phyloP scores from a whole-genome alignment of 2,113 vertebrate genomes.

The Datnioides undecimradiatus region DNA sequence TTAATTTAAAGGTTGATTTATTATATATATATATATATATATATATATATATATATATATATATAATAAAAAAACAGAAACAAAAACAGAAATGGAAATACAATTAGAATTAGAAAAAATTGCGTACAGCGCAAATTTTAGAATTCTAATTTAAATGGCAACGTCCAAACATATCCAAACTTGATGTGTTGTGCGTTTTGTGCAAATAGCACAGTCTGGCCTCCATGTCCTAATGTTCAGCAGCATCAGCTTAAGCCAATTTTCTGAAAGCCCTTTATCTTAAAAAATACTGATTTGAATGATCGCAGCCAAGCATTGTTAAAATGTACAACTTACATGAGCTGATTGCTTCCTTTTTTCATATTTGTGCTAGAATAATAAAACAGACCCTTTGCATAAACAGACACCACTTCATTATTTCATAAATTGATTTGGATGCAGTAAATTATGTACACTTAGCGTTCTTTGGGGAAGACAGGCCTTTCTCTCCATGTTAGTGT shows the following conservation, averaged over 20 bases:
- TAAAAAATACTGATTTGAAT: slow-evolving; percentile 78
- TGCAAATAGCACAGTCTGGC: slow-evolving; percentile 59
- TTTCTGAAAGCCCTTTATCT: slow-evolving; percentile 74
- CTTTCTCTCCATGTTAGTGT: slow-evolving; percentile 60
- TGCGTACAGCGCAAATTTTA: slow-evolving; percentile 38
- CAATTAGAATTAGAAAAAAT: too few relatives aligned
- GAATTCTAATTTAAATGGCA: slow-evolving; percentile 51
- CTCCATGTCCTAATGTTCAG: slow-evolving; percentile 45
- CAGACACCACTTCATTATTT: slow-evolving; percentile 83
- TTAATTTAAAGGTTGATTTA: slow-evolving; percentile 42
- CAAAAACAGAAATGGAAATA: too few relatives aligned
- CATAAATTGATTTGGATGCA: slow-evolving; percentile 69
- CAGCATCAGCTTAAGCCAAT: slow-evolving; percentile 68
- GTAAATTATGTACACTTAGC: slow-evolving; percentile 81
- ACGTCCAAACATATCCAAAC: slow-evolving; percentile 60
- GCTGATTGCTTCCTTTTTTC: slow-evolving; percentile 56
- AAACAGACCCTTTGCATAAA: slow-evolving; percentile 74
- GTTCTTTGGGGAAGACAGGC: slow-evolving; percentile 50
- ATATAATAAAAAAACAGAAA: too few relatives aligned
- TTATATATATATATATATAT: too few relatives aligned
- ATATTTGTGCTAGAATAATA: slow-evolving; percentile 78
- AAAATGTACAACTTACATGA: slow-evolving; percentile 78
- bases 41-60: too few relatives aligned
- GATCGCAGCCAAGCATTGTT: slow-evolving; percentile 78
- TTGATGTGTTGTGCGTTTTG: slow-evolving; percentile 51